Percentiles rank a stretch among this genome's conserved stretches.
Evolutionary conservation across 2,797 vertebrate genomes (phyloP).

Genomic region (Malacoctenus gilli): DNA sequence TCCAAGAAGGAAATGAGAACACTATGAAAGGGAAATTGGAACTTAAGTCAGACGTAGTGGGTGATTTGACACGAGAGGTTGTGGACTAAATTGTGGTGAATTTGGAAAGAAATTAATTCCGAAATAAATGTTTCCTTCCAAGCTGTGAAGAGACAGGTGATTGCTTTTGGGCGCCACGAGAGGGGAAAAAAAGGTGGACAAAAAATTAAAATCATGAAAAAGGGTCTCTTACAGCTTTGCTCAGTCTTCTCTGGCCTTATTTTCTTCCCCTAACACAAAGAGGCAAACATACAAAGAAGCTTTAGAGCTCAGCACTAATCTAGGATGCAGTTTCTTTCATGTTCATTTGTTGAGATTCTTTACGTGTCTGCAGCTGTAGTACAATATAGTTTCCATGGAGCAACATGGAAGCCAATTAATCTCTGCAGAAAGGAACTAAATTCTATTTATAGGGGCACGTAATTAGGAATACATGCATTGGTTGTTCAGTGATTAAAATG

Average conservation of each 20-base stretch:
- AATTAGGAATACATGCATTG: conserved; percentile 51
- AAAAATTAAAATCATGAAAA: too few species aligned
- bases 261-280: conserved; percentile 16
- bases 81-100: too few species aligned
- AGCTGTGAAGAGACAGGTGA: background rate
- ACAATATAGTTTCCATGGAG: conserved; percentile 40
- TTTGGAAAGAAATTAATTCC: background rate
- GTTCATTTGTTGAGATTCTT: conserved; percentile 41
- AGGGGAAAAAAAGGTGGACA: too few species aligned
- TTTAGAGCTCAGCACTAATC: conserved; percentile 15
- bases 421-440: conserved; percentile 39
- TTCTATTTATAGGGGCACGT: conserved; percentile 56
- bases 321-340: conserved; percentile 35
- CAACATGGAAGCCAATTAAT: conserved; percentile 62
- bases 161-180: too few species aligned
- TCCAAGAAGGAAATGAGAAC: too few species aligned
- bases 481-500: conserved; percentile 63
- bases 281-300: conserved; percentile 12
- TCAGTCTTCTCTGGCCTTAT: conserved; percentile 23
- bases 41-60: too few species aligned
- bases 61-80: too few species aligned
- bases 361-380: conserved; percentile 47
- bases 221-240: conserved; percentile 1
- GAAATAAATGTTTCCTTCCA: conserved; percentile 7
- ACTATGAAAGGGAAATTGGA: too few species aligned